Base-by-base conservation (phyloP, 2,113 vertebrate species). In the Cygnus buccinator region DNA sequence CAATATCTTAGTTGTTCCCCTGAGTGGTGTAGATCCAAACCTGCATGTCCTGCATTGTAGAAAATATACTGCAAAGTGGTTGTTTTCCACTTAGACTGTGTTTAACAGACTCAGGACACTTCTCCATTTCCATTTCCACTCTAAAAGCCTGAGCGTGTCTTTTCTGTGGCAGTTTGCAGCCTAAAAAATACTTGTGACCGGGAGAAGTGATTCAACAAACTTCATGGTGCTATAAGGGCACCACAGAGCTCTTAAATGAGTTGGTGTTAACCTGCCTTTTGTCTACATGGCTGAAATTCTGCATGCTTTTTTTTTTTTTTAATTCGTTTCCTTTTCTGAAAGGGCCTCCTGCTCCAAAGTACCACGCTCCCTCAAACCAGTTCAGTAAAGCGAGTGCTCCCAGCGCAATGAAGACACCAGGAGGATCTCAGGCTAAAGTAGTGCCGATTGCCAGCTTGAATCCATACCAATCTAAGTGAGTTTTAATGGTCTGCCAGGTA, bases 401-500 rank as follows among this genome's bases (percentile, higher is more conserved):
- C 93, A 97, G 59, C 66, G 71, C 74, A 9, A 39, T 95, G 70
- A 98, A 87, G 93, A 99, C 98, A 43, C 98, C 99, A 3, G 99
- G 98, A 44, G 99, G 98, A 6, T 90, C 98, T 18, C 98, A 98
- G 96, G 94, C 98, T 87, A 99, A 99, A 97, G 98, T 99, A 31
- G 99, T 99, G 11, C 99, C 99, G 3, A 99, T 99, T 29, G 98
- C 99, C 96, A 99, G 99, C 97, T 98, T 99, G 91, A 99, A 99
- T 94, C 99, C 99, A 0, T 99, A 99, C 97, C 99, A 99, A 50
- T 99, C 99, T 44, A 99, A 99, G 99, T 99, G 96, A 98, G 99
- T 98, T 62, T 14, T 6, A 8, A 0, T 58, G 66, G 8, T 57
- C 13, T 90, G 9, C 55, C 43, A 58, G 55, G 6, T 58, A 14